phyloP scores from a whole-genome alignment of 2,888 invertebrate genomes.

The Metopia argyrocephala region DNA sequence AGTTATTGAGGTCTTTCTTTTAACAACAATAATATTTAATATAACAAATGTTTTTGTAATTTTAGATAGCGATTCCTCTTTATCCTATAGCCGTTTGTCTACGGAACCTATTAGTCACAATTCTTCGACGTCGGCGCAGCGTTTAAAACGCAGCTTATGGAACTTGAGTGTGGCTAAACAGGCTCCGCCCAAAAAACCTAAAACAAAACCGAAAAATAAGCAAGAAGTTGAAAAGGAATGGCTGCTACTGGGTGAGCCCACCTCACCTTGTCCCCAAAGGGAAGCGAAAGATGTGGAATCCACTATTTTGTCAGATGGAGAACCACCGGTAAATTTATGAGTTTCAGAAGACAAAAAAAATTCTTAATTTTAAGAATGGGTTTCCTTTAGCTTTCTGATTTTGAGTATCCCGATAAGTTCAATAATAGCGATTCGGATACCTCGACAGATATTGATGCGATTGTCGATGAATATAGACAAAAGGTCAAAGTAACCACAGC shows the following conservation, averaged over 20 bases:
- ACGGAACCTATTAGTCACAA: slow-evolving; percentile 74
- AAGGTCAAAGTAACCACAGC: slow-evolving; percentile 82
- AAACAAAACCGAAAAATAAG: slow-evolving; percentile 71
- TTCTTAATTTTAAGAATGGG: not conserved
- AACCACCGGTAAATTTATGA: slow-evolving; percentile 75
- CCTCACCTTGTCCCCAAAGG: slow-evolving; percentile 76
- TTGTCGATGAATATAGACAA: slow-evolving; percentile 87
- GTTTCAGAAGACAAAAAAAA: not conserved
- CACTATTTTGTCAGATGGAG: slow-evolving; percentile 76
- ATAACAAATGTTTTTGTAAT: too few species aligned
- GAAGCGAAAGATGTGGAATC: slow-evolving; percentile 76
- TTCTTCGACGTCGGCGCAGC: slow-evolving; percentile 66
- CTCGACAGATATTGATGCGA: slow-evolving; percentile 88
- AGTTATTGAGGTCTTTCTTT: too few species aligned
- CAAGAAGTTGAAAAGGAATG: slow-evolving; percentile 78
- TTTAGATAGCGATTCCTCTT: slow-evolving; percentile 73
- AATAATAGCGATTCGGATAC: slow-evolving; percentile 84
- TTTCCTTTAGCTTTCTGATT: slow-evolving; percentile 73
- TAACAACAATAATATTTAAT: too few species aligned
- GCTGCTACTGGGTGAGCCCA: slow-evolving; percentile 78
- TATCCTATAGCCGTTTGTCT: slow-evolving; percentile 77
- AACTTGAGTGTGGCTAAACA: slow-evolving; percentile 75
- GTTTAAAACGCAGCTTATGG: slow-evolving; percentile 74
- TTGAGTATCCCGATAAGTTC: slow-evolving; percentile 76
- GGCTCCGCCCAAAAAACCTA: slow-evolving; percentile 71